Conservation (phyloP, 1,140 invertebrate species). For the Drosophila sucinea region DNA sequence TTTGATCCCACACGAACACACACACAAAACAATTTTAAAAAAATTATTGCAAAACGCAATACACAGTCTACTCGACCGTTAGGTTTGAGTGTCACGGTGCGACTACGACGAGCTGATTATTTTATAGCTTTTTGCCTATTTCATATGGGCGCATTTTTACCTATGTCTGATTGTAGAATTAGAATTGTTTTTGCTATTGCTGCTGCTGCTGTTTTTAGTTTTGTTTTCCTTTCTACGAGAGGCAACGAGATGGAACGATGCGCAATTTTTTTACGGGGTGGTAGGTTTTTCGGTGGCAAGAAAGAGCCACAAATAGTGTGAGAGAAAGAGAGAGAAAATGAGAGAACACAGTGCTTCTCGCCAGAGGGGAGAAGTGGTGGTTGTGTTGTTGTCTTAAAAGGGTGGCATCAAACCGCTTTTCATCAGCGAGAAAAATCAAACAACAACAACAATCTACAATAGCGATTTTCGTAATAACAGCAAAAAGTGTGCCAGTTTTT, state of each 20-base stretch:
- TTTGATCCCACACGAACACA: background rate
- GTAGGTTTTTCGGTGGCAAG: constrained; percentile 31
- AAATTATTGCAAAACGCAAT: background rate
- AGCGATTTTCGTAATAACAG: background rate
- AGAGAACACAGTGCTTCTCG: background rate
- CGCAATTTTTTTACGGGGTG: constrained; percentile 50
- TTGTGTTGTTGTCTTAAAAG: background rate
- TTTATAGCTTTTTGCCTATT: constrained; percentile 54
- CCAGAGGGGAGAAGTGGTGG: background rate
- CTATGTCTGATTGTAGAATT: constrained; percentile 34
- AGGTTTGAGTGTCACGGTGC: constrained; percentile 47
- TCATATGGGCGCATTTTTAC: constrained; percentile 45
- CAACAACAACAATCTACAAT: background rate
- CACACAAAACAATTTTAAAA: background rate
- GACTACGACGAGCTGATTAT: constrained; percentile 45
- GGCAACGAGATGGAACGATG: constrained; percentile 51
- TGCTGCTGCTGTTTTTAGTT: constrained; percentile 48
- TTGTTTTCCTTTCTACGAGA: constrained; percentile 59
- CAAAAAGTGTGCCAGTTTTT: background rate
- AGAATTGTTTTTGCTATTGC: constrained; percentile 12
- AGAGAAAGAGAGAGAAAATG: constrained; percentile 10
- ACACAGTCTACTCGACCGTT: constrained; percentile 29
- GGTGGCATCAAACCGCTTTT: background rate
- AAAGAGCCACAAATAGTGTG: background rate
- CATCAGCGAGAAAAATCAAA: background rate